Evolutionary conservation across 1,140 invertebrate genomes (phyloP), one percentile per base, ranked within the genome.

Genomic region (Cotesia typhae): DNA sequence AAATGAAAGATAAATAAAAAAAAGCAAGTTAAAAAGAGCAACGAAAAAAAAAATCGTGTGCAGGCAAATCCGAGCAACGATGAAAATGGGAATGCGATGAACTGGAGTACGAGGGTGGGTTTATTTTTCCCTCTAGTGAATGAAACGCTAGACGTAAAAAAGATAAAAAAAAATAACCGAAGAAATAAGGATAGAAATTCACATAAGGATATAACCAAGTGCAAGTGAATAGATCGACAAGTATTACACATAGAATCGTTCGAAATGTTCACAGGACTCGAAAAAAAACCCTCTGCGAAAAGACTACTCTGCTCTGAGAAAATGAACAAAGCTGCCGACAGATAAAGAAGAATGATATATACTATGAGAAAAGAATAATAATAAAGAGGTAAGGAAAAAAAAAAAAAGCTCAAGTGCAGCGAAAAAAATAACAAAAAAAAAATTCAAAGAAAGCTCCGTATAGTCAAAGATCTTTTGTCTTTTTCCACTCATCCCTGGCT

Each of bases 261-360:
- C 52, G 68, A 7, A 70, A 70, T 60, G 53, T 61, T 70, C 68
- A 70, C 59, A 70, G 59, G 68, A 65, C 38, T 65, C 38, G 63
- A 65, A 47, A 47, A 47, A 47, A 47, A 47, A 47, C 41, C 41
- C 41, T 47, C 63, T 35, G 53, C 67, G 36, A 53, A 35, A 37
- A 60, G 55, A 14, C 47, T 36, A 59, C 14, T 14, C 53, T 66
- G n/a, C 41, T 47, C 37, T 20, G n/a, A 35, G 66, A 57, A 57
- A 68, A 68, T 57, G 66, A 68, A 68, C 53, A 57, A 53, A 68
- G 47, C 66, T 53, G 66, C 47, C 52, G 51, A 68, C 20, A n/a
- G 47, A 67, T 57, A 60, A 41, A 66, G 68, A 68, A 59, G 17
- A n/a, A 52, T 71, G 63, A 60, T 41, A 72, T 68, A 74, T 74